A percentile compares a stretch with the other conserved stretches of the same genome.
These are phyloP conservation scores for Drosophila mauritiana DNA, from an alignment of 1,140 invertebrate genomes.

Conservation along the genomic window DNA sequence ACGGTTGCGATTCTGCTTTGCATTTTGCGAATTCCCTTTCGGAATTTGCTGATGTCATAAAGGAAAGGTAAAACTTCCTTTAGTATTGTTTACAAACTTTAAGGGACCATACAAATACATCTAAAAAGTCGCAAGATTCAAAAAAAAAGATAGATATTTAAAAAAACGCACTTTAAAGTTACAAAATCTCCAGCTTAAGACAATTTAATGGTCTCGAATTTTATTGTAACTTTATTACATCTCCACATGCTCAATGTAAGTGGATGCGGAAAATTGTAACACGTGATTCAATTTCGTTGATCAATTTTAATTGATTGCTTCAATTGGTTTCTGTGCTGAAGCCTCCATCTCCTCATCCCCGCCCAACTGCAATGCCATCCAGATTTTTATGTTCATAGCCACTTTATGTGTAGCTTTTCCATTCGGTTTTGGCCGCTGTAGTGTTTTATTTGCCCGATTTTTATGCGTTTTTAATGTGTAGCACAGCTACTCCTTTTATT, in stretches of 20 bases:
- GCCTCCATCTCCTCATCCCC: constrained; percentile 4
- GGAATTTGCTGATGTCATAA: constrained; percentile 28
- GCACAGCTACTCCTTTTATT: constrained; percentile 70
- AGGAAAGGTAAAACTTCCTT: constrained; percentile 17
- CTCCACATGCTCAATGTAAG: constrained; percentile 43
- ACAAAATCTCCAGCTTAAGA: constrained; percentile 13
- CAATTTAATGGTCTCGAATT: constrained; percentile 22
- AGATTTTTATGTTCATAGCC: constrained; percentile 62
- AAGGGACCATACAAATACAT: background rate
- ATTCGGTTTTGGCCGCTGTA: constrained; percentile 44
- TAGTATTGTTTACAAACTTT: background rate
- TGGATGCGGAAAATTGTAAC: constrained; percentile 65
- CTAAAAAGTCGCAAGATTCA: background rate
- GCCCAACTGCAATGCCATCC: constrained; percentile 5
- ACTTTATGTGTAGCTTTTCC: constrained; percentile 63
- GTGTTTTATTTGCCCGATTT: constrained; percentile 55
- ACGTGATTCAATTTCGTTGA: constrained; percentile 79
- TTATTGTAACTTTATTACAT: constrained; percentile 48
- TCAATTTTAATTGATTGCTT: constrained; percentile 82
- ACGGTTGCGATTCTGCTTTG: constrained; percentile 45
- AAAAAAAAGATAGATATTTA: background rate
- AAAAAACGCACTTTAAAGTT: background rate
- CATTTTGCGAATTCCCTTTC: constrained; percentile 48
- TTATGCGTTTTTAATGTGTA: constrained; percentile 80
- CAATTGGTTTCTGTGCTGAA: constrained; percentile 55